Evolutionary conservation across 1,140 invertebrate species (phyloP), one percentile per base, ranked within the genome.

Genomic region (Telenomus remus): DNA sequence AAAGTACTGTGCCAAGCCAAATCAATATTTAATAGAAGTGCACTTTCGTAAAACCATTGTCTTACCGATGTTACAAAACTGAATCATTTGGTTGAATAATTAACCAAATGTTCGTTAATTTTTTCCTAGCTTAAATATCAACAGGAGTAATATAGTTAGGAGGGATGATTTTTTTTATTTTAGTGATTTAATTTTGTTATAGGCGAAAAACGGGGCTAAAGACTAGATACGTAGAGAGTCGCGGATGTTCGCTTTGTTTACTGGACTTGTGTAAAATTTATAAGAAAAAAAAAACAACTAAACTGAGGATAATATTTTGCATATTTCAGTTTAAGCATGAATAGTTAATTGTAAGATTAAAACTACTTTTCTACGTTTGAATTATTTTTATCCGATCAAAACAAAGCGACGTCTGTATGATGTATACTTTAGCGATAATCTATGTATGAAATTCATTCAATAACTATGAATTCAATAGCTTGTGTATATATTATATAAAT

Each of bases 31-130:
- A 12, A 44, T 61, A 3, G 27, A n/a, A 68, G 37, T 66, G 60
- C 66, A 71, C 27, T 70, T 63, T 59, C 59, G 53, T 69, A 71
- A 76, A 71, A 76, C 66, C 49, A 76, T 71, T 71, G 61, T 68
- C 68, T 66, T 71, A 66, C 42, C 16, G 2, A 39, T 19, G 10
- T 55, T 46, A 34, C 7, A 11, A 37, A 19, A 47, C 35, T 54
- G 35, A 4, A 47, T 43, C 47, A 47, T 50, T 34, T 34, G 13
- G 34, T 33, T 47, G 43, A 43, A n/a, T n/a, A n/a, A n/a, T n/a
- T 54, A 47, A 13, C n/a, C 1, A n/a, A n/a, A n/a, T n/a, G 13
- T 51, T 69, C 42, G 7, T 44, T 44, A 1, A 13, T 64, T 54
- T 34, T 46, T 65, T 35, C 13, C 39, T 19, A 19, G 42, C 44